These are phyloP conservation scores for Amblyopsis rosae DNA, from an alignment of 2,113 vertebrate species.

Conservation along the genomic window DNA sequence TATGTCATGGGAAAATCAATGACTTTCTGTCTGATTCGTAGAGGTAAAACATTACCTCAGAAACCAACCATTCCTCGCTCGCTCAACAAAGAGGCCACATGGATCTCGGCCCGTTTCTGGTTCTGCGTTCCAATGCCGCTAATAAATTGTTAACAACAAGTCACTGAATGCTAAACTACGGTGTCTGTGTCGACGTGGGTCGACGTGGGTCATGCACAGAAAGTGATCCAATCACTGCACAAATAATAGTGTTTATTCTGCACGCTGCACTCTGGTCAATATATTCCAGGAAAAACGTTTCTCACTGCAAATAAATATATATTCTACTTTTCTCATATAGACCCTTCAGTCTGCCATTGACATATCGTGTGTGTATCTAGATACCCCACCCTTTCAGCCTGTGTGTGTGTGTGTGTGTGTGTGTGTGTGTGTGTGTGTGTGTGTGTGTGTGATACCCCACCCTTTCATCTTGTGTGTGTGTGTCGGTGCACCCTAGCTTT, in stretches of 20 bases:
- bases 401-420: constrained; percentile 14
- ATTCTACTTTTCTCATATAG: not conserved
- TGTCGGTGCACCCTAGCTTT: not conserved
- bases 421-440: not conserved
- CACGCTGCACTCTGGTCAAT: not conserved
- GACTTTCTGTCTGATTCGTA: constrained; percentile 70
- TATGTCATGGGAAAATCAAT: constrained; percentile 76
- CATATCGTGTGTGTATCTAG: constrained; percentile 7
- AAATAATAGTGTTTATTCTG: not conserved
- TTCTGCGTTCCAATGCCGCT: constrained; percentile 52
- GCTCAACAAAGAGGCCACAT: constrained; percentile 51
- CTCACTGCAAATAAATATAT: not conserved
- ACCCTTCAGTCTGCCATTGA: constrained; percentile 44
- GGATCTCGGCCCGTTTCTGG: constrained; percentile 30
- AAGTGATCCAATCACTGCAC: not conserved
- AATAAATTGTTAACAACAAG: constrained; percentile 22
- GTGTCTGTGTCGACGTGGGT: not conserved
- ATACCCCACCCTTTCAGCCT: not conserved
- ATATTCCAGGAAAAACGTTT: constrained; percentile 32
- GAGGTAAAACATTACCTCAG: constrained; percentile 41
- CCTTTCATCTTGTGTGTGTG: not conserved
- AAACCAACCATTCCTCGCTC: constrained; percentile 13
- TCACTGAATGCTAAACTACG: constrained; percentile 17
- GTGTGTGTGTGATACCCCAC: not conserved
- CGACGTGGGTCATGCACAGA: too few relatives aligned